Evolutionary conservation across 2,888 invertebrate genomes (phyloP).

Genomic region (Bruchidius siliquastri): DNA sequence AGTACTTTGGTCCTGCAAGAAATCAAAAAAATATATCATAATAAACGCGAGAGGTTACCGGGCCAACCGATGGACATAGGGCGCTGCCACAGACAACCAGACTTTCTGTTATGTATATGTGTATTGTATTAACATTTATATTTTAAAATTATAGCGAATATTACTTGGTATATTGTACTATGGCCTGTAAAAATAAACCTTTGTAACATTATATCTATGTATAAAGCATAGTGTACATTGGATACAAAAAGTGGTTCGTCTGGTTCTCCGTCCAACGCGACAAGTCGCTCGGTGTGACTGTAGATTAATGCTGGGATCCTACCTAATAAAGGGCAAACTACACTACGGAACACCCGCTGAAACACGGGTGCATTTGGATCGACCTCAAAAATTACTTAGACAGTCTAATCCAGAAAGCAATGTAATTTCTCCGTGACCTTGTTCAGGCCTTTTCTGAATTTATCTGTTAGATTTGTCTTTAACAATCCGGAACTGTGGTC

Average conservation of each 20-base stretch:
- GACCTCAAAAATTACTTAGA: conserved; percentile 51
- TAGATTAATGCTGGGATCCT: conserved; percentile 38
- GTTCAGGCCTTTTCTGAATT: conserved; percentile 47
- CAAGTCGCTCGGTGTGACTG: conserved; percentile 25
- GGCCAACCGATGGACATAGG: background rate
- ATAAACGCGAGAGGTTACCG: conserved; percentile 3
- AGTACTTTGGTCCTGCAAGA: conserved; percentile 13
- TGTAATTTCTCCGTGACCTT: conserved; percentile 47
- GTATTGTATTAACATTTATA: background rate
- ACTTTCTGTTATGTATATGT: background rate
- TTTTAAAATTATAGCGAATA: background rate
- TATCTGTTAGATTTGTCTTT: conserved; percentile 47
- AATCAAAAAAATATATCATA: conserved; percentile 14
- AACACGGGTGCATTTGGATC: conserved; percentile 38
- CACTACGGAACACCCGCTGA: conserved; percentile 36
- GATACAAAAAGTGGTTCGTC: background rate
- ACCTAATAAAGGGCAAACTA: conserved; percentile 45
- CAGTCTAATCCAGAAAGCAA: conserved; percentile 51
- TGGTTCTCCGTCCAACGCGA: background rate
- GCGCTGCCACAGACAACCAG: background rate
- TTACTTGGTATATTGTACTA: background rate
- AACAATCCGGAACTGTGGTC: conserved; percentile 42
- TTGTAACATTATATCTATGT: background rate
- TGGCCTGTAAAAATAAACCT: background rate
- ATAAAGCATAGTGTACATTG: background rate